phyloP scores from a whole-genome alignment of 2,888 invertebrate genomes.

The Magallana nippona region DNA sequence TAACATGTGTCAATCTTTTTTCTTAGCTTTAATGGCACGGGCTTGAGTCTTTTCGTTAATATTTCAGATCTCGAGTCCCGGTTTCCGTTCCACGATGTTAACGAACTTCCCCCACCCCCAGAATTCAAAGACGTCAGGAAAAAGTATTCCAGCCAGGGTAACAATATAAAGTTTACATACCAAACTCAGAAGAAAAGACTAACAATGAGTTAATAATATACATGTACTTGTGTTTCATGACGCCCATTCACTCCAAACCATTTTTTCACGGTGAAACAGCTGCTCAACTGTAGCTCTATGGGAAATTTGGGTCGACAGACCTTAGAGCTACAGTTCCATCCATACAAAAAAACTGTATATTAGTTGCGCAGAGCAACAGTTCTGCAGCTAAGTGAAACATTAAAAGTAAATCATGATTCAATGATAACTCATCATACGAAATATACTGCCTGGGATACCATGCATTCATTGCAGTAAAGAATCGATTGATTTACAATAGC shows the following conservation, averaged over 20 bases:
- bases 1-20: not conserved
- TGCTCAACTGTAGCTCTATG: not conserved
- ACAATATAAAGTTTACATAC: not conserved
- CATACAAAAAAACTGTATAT: too few relatives aligned
- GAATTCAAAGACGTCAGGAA: slow-evolving; percentile 16
- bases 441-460: too few relatives aligned
- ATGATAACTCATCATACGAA: too few relatives aligned
- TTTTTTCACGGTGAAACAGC: not conserved
- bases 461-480: too few relatives aligned
- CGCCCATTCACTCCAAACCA: not conserved
- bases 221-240: not conserved
- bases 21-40: not conserved
- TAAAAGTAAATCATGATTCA: too few relatives aligned
- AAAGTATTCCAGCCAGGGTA: slow-evolving; percentile 23
- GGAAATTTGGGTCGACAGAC: too few relatives aligned
- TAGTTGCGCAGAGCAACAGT: too few relatives aligned
- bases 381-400: too few relatives aligned
- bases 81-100: slow-evolving; percentile 29
- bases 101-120: slow-evolving; percentile 31
- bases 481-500: too few relatives aligned
- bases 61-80: slow-evolving; percentile 31
- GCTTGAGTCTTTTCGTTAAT: too few relatives aligned
- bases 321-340: too few relatives aligned
- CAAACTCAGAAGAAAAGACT: not conserved
- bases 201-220: not conserved